These are phyloP conservation scores for Phorcus lineatus DNA, from an alignment of 2,888 invertebrate species.

Conservation along the genomic window DNA sequence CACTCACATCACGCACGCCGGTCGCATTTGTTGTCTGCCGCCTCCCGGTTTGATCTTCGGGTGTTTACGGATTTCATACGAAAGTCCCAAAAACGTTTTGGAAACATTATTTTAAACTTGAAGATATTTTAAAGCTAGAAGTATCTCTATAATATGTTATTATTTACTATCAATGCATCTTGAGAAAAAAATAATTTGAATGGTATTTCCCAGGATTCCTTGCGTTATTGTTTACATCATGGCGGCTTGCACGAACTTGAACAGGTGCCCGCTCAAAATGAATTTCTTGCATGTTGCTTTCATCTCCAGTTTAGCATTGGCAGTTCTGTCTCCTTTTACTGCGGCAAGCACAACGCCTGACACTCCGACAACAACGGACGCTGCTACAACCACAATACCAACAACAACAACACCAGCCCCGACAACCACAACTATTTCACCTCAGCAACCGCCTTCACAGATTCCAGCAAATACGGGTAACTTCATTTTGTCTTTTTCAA, in stretches of 20 bases:
- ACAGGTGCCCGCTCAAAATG: slow-evolving; percentile 4
- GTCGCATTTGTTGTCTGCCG: slow-evolving; percentile 9
- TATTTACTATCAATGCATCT: too few relatives aligned
- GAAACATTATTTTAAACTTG: too few relatives aligned
- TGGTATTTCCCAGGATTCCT: slow-evolving; percentile 6
- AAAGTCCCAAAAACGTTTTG: too few relatives aligned
- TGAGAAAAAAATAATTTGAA: not conserved
- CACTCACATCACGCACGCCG: not conserved
- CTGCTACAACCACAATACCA: slow-evolving; percentile 20
- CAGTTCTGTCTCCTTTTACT: not conserved
- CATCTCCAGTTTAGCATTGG: not conserved
- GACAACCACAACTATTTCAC: slow-evolving; percentile 36
- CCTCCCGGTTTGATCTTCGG: not conserved
- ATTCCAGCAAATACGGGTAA: slow-evolving; percentile 23
- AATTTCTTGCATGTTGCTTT: slow-evolving; percentile 19
- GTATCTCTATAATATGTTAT: too few relatives aligned
- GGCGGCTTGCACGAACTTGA: slow-evolving; percentile 28
- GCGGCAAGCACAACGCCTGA: slow-evolving; percentile 5
- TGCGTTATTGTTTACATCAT: slow-evolving; percentile 39
- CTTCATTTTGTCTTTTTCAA: not conserved
- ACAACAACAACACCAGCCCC: slow-evolving; percentile 35
- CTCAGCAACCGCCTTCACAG: slow-evolving; percentile 22
- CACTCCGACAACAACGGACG: slow-evolving; percentile 4
- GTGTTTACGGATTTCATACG: not conserved
- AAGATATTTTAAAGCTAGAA: too few relatives aligned